Percentiles rank a stretch among this genome's conserved stretches.
Evolutionary conservation across 2,113 vertebrate species (phyloP).

Genomic region (Sterrhoptilus dennistouni): DNA sequence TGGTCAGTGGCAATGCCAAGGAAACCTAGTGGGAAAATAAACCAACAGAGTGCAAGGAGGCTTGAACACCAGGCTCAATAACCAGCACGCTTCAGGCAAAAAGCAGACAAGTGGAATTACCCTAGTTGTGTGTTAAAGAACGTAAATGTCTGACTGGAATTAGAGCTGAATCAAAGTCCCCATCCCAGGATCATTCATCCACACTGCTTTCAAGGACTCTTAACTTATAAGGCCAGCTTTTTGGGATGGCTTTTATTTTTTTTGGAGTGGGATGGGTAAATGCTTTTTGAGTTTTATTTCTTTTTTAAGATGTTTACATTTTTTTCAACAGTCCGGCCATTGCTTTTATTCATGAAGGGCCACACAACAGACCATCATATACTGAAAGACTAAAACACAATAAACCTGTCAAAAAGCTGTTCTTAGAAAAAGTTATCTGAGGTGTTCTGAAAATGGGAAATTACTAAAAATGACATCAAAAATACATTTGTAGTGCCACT

Average conservation of each 20-base stretch:
- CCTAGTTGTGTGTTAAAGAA: background rate
- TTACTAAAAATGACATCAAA: background rate
- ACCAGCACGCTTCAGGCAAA: background rate
- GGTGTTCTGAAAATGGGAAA: background rate
- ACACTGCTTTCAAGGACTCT: background rate
- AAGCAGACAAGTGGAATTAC: background rate
- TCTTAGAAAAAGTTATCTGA: background rate
- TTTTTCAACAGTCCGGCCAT: background rate
- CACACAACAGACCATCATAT: background rate
- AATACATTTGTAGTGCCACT: background rate
- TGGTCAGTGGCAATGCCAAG: conserved; percentile 81
- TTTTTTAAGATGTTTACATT: background rate
- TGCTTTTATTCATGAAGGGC: background rate
- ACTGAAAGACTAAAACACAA: background rate
- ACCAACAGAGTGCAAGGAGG: background rate
- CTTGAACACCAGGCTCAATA: background rate
- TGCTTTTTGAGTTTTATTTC: background rate
- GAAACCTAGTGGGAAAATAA: conserved; percentile 74
- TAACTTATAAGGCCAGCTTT: background rate
- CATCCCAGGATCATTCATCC: background rate
- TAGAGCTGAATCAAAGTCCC: background rate
- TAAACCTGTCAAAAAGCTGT: background rate
- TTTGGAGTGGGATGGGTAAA: background rate
- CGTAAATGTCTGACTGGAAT: background rate
- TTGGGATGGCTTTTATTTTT: background rate